These are phyloP conservation scores for Fregata magnificens DNA, from an alignment of 2,113 vertebrate species.

Conservation along the genomic window DNA sequence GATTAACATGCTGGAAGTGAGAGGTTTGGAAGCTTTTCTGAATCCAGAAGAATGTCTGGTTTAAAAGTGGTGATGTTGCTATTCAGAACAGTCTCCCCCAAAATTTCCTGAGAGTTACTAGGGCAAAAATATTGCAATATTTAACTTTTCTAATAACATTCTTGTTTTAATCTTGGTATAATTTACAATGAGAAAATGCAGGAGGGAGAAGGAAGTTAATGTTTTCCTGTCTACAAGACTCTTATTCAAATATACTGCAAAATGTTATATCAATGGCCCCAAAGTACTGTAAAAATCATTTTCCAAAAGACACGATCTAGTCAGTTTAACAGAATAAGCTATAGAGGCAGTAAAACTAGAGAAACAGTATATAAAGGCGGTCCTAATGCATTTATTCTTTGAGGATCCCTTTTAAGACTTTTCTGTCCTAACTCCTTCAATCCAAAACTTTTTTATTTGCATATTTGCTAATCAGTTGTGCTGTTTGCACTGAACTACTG, in stretches of 20 bases:
- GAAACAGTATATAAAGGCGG: background rate
- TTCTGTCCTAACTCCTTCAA: background rate
- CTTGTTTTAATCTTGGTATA: background rate
- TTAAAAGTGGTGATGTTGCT: background rate
- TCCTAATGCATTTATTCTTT: background rate
- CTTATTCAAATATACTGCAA: background rate
- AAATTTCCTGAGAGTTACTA: background rate
- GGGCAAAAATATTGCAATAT: background rate
- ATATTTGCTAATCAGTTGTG: background rate
- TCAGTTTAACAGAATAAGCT: background rate
- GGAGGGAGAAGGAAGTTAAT: background rate
- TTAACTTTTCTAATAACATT: background rate
- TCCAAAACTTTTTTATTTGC: background rate
- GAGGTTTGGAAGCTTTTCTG: background rate
- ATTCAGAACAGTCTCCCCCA: background rate
- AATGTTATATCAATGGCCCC: background rate
- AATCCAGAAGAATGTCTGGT: background rate
- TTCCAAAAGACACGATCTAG: background rate
- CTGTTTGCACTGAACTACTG: background rate
- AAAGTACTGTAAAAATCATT: background rate
- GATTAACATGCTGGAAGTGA: background rate
- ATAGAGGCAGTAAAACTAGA: background rate
- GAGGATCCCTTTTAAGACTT: background rate
- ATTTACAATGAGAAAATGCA: background rate
- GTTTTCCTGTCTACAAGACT: background rate